Conservation (phyloP, 2,113 vertebrate genomes). For the Ifrita kowaldi region DNA sequence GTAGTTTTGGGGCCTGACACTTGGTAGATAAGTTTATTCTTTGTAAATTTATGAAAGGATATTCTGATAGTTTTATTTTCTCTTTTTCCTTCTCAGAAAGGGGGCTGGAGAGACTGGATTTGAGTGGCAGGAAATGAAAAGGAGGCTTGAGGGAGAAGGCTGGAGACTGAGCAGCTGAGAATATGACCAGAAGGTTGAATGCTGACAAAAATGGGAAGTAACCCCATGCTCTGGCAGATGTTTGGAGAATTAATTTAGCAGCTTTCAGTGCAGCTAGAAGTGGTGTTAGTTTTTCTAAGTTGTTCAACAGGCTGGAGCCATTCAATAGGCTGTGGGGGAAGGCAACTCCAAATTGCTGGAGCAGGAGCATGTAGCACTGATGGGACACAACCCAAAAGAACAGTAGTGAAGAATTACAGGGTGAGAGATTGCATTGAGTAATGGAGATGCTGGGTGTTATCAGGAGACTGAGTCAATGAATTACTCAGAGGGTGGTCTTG, state of each 20-base stretch:
- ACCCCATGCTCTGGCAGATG: background rate
- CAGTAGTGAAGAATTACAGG: background rate
- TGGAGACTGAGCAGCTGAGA: background rate
- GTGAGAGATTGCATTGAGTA: background rate
- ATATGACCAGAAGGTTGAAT: background rate
- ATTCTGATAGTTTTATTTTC: background rate
- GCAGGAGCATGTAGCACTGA: background rate
- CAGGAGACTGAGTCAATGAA: background rate
- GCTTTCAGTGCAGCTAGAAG: background rate
- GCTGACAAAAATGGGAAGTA: constrained; percentile 14
- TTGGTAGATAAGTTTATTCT: background rate
- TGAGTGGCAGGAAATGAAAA: background rate
- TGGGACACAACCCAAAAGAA: background rate
- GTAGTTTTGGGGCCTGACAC: background rate
- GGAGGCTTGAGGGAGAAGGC: background rate
- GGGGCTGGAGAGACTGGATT: background rate
- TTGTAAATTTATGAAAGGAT: background rate
- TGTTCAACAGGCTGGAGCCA: background rate
- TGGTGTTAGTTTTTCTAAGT: background rate
- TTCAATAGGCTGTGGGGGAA: background rate
- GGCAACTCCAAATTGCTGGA: background rate
- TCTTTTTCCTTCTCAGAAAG: background rate
- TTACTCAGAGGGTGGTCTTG: background rate
- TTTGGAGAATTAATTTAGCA: background rate
- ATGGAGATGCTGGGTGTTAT: background rate